Base-by-base conservation (phyloP, 2,797 vertebrate species). In the Hybognathus amarus region DNA sequence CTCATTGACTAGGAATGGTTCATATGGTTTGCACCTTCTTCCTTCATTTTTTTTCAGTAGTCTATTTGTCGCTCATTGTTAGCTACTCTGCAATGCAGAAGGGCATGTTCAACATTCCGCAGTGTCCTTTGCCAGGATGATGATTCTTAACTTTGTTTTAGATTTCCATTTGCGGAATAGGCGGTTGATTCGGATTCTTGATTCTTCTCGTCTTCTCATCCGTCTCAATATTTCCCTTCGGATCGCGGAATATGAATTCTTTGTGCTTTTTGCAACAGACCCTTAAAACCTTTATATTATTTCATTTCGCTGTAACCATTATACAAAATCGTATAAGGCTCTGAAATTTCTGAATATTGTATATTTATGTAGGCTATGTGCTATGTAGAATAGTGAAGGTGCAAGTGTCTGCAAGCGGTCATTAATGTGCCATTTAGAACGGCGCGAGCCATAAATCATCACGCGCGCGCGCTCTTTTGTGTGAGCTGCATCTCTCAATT, bases 401-500 rank as follows among this genome's bases (percentile, higher is more conserved):
- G 42, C 70, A 82, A 61, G 59, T 75, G 70, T 75, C 45, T 67
- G 70, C 45, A 30, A 27, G 18, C 17, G 61, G 6, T 66, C 80
- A 15, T 74, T 64, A 38, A 50, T 38, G 36, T 59, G 27, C 10
- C 12, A 27, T 76, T n/a, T 42, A 33, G n/a, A 69, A 61, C 24
- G 2, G 69, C 69, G 69, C 69, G 27, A 12, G 59, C 42, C 15
- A 11, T 73, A 47, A 73, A 73, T 82, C 56, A 64, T 9, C 17
- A 18, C 59, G 42, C 56, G 38, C 4, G 52, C 52, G 76, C 45
- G 36, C 79, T 27, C 69, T 42, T 20, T 6, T 11, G 47, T 30
- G 76, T 47, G 59, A 38, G 61, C 45, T 50, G 63, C 71, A 76
- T 75, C 24, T 75, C 18, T 56, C 17, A 71, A 80, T 70, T 68